phyloP scores from a whole-genome alignment of 2,888 invertebrate species.

The Chesias legatella region DNA sequence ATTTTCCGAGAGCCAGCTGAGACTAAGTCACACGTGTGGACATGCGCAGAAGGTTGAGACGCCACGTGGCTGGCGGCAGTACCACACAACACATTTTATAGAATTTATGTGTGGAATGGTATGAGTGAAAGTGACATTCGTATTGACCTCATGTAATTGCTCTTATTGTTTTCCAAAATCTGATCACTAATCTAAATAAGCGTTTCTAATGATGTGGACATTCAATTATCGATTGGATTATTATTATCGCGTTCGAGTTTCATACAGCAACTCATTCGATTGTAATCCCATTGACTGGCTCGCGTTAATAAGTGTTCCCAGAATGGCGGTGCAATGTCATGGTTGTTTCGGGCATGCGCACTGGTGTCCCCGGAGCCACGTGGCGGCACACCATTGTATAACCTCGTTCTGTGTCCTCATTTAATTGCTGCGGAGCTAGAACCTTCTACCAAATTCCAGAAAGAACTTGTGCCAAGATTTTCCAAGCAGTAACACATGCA shows the following conservation, averaged over 20 bases:
- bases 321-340: constrained; percentile 43
- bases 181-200: no score
- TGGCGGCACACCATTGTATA: constrained; percentile 72
- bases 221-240: no score
- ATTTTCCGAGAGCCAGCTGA: constrained; percentile 75
- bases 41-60: constrained; percentile 56
- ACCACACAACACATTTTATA: constrained; percentile 40
- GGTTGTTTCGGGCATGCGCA: constrained; percentile 61
- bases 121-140: constrained; percentile 28
- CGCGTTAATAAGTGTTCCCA: constrained; percentile 8
- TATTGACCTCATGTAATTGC: constrained; percentile 4
- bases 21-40: constrained; percentile 42
- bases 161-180: no score
- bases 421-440: constrained; percentile 9
- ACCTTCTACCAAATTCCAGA: no score
- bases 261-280: not conserved
- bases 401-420: constrained; percentile 41
- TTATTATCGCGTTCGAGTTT: not conserved
- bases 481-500: no score
- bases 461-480: no score
- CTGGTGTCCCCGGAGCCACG: constrained; percentile 48
- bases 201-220: no score
- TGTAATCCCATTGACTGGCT: constrained; percentile 9
- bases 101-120: constrained; percentile 19
- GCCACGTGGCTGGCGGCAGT: constrained; percentile 61